Percentiles rank a stretch among this genome's conserved stretches.
phyloP scores from a whole-genome alignment of 2,888 invertebrate genomes.

The Panopea generosa region DNA sequence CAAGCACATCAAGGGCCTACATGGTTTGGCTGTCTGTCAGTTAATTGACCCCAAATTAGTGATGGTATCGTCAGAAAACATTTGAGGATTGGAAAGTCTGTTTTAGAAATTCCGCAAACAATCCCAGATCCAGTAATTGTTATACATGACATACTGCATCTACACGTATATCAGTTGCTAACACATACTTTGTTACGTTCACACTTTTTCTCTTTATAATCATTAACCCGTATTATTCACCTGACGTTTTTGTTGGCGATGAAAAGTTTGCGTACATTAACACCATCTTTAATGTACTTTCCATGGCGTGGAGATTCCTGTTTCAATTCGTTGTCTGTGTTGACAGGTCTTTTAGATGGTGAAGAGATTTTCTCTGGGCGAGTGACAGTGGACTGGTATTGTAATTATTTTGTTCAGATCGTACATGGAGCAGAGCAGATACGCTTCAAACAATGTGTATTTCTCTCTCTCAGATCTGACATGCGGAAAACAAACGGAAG shows the following conservation, averaged over 20 bases:
- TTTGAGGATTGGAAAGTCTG: too few species aligned
- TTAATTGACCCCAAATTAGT: too few species aligned
- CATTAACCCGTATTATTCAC: conserved; percentile 17
- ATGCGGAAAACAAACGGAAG: conserved; percentile 57
- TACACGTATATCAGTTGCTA: too few species aligned
- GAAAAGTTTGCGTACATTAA: conserved; percentile 42
- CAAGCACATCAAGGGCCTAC: too few species aligned
- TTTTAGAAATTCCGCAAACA: too few species aligned
- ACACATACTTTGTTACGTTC: too few species aligned
- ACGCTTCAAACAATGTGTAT: conserved; percentile 14
- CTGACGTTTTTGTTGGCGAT: conserved; percentile 46
- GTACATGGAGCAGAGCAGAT: conserved; percentile 24
- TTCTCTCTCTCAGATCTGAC: conserved; percentile 41
- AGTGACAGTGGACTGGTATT: conserved; percentile 31
- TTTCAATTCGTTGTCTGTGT: conserved; percentile 19
- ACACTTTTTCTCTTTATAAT: too few species aligned
- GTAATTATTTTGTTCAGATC: conserved; percentile 29
- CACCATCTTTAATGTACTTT: conserved; percentile 49
- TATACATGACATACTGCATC: too few species aligned
- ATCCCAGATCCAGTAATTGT: too few species aligned
- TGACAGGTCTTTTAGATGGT: conserved; percentile 53
- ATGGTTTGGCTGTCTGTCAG: too few species aligned
- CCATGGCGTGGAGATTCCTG: conserved; percentile 30
- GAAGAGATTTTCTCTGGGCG: conserved; percentile 37
- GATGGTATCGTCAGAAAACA: too few species aligned